Conservation (phyloP, 2,888 invertebrate genomes). For the Diarsia dahlii region DNA sequence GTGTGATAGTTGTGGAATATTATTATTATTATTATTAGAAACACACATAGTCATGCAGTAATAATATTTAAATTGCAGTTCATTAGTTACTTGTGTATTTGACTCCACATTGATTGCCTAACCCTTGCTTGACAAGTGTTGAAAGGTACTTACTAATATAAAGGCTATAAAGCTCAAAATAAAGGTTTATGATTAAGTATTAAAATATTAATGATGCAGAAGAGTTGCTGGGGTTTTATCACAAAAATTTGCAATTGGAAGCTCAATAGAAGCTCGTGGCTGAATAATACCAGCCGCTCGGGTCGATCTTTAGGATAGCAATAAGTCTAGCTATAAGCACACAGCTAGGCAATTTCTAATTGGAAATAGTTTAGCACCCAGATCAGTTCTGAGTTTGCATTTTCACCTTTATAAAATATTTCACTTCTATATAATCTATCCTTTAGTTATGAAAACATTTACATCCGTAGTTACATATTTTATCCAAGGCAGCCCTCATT, state of each 20-base stretch:
- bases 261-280: too few species aligned
- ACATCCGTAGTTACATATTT: not conserved
- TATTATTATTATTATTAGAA: too few species aligned
- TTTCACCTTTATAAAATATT: not conserved
- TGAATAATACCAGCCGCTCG: too few species aligned
- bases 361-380: not conserved
- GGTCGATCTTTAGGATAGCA: too few species aligned
- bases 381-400: not conserved
- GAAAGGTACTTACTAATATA: not conserved
- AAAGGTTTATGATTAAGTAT: not conserved
- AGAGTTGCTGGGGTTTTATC: not conserved
- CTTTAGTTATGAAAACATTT: not conserved
- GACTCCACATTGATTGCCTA: constrained; percentile 32
- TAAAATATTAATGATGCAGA: not conserved
- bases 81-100: constrained; percentile 13
- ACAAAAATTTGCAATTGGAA: not conserved
- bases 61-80: constrained; percentile 39
- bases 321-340: too few species aligned
- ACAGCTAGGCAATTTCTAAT: not conserved
- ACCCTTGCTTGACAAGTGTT: constrained; percentile 1
- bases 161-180: not conserved
- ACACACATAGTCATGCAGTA: constrained; percentile 41
- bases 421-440: not conserved
- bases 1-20: too few species aligned
- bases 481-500: not conserved